Conservation (phyloP, 30 jellyfish, hydroid and myxozoan species). For the Aurelia coerulea region DNA sequence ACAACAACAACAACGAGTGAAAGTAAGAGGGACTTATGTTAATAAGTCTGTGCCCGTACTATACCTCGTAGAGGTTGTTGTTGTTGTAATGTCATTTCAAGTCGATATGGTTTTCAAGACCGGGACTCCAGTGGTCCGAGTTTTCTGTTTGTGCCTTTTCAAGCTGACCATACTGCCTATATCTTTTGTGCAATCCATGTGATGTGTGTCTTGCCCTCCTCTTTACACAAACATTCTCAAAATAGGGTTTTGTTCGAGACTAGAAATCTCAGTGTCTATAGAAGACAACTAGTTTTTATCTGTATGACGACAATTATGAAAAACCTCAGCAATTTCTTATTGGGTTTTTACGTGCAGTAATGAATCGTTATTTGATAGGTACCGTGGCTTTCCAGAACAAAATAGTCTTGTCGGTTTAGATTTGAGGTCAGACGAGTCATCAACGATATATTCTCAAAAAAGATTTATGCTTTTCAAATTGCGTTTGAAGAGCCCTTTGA, state of each 20-base stretch:
- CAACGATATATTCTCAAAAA: not conserved
- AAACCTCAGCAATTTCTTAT: not conserved
- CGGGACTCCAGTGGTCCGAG: too few relatives aligned
- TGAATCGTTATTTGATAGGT: slow-evolving; percentile 34
- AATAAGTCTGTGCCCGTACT: too few relatives aligned
- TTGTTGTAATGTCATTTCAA: too few relatives aligned
- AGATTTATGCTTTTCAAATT: too few relatives aligned
- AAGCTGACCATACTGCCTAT: too few relatives aligned
- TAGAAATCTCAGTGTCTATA: not conserved
- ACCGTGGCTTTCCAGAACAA: slow-evolving; percentile 15
- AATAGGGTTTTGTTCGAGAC: not conserved
- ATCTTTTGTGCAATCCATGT: not conserved
- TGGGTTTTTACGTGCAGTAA: slow-evolving; percentile 3
- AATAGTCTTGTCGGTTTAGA: slow-evolving; percentile 15
- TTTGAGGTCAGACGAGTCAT: slow-evolving; percentile 40
- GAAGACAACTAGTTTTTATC: not conserved
- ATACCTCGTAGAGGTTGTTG: too few relatives aligned
- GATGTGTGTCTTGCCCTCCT: slow-evolving; percentile 1
- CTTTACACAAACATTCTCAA: not conserved
- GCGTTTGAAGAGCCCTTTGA: too few relatives aligned
- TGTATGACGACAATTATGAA: not conserved
- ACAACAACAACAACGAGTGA: too few relatives aligned
- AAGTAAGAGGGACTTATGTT: too few relatives aligned
- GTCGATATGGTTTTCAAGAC: too few relatives aligned
- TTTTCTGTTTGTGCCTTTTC: too few relatives aligned